phyloP scores from a whole-genome alignment of 2,888 invertebrate species.

The Drosophila anceps region DNA sequence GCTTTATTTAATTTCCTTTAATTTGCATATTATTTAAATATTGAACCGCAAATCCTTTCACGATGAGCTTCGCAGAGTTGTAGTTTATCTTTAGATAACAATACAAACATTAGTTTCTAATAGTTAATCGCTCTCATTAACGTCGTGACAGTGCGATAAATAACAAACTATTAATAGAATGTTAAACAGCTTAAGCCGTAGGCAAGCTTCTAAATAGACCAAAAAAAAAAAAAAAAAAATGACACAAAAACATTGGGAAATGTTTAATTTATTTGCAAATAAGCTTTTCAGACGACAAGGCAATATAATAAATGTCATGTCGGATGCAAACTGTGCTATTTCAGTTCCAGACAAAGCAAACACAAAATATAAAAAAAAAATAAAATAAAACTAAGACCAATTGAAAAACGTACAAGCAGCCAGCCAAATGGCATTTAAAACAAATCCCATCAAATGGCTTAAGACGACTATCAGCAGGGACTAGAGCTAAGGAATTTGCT shows the following conservation, averaged over 20 bases:
- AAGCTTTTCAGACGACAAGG: not conserved
- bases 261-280: constrained; percentile 6
- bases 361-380: too few relatives aligned
- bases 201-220: not conserved
- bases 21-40: not conserved
- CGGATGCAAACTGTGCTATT: not conserved
- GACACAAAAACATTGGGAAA: not conserved
- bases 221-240: not conserved
- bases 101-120: not conserved
- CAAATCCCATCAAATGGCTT: constrained; percentile 17
- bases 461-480: constrained; percentile 17
- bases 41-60: not conserved
- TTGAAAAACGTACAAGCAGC: constrained; percentile 4
- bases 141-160: not conserved
- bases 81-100: too few relatives aligned
- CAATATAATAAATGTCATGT: constrained; percentile 4
- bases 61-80: too few relatives aligned
- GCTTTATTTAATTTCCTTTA: not conserved
- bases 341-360: not conserved
- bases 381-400: constrained; percentile 3
- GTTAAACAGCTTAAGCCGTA: not conserved
- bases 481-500: constrained; percentile 15
- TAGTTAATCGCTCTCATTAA: not conserved
- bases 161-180: not conserved
- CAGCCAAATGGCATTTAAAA: constrained; percentile 30